These are phyloP conservation scores for Cepphus grylle DNA, from an alignment of 2,113 vertebrate species.

Conservation along the genomic window DNA sequence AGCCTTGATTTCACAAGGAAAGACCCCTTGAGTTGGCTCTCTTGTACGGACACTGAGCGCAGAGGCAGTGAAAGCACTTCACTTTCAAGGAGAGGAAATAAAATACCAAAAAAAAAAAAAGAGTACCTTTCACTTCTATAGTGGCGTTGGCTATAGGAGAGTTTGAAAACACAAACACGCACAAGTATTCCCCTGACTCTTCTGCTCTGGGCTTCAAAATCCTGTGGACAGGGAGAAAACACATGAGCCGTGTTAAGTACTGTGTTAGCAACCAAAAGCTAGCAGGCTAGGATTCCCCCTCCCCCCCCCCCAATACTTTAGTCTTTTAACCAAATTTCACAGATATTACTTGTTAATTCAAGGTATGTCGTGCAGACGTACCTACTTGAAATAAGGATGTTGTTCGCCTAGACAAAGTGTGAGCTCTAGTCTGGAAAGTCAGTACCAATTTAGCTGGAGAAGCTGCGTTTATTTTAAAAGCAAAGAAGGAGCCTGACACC, in stretches of 20 bases:
- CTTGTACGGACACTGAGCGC: fast-evolving
- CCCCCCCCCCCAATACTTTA: background rate
- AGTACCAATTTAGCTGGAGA: background rate
- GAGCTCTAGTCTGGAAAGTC: background rate
- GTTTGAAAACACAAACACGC: conserved; percentile 88
- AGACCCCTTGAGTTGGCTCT: background rate
- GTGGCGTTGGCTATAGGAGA: conserved; percentile 92
- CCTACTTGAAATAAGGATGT: background rate
- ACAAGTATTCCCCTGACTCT: conserved; percentile 94
- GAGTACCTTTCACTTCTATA: conserved; percentile 96
- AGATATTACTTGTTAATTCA: background rate
- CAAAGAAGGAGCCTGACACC: background rate
- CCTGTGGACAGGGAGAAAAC: conserved; percentile 75
- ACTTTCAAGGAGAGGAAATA: background rate
- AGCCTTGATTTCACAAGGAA: background rate
- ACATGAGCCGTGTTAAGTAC: background rate
- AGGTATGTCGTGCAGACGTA: background rate
- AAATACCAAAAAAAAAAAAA: background rate
- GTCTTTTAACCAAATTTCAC: background rate
- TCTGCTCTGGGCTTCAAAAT: conserved; percentile 89
- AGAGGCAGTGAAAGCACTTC: background rate
- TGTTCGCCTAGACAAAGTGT: background rate
- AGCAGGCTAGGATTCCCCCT: background rate
- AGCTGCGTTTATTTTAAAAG: background rate
- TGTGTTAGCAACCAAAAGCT: background rate